Percentiles rank a stretch among this genome's conserved stretches.
phyloP scores from a whole-genome alignment of 2,888 invertebrate genomes.

The Lasioglossum lativentre region DNA sequence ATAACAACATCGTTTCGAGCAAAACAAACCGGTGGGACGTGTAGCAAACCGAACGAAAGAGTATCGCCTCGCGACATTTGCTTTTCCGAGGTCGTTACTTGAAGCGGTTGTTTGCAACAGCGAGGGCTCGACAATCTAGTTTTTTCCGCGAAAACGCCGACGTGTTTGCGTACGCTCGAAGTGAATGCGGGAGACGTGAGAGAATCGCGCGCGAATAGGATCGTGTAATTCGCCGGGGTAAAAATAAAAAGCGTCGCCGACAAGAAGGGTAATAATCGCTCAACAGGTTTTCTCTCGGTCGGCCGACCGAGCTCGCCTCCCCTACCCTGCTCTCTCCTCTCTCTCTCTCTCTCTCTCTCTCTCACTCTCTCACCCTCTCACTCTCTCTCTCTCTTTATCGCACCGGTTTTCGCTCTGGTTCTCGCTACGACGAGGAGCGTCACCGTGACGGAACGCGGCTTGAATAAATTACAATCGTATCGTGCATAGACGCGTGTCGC shows the following conservation, averaged over 20 bases:
- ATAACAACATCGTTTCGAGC: not conserved
- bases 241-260: constrained; percentile 12
- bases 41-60: not conserved
- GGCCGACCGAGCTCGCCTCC: constrained; percentile 34
- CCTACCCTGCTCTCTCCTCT: not conserved
- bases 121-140: not conserved
- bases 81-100: not conserved
- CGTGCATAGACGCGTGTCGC: constrained; percentile 26
- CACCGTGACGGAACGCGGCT: constrained; percentile 48
- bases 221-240: constrained; percentile 13
- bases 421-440: not conserved
- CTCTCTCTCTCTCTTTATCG: not conserved
- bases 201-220: not conserved
- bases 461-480: constrained; percentile 66
- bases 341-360: not conserved
- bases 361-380: not conserved
- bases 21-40: not conserved
- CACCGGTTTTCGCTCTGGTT: constrained; percentile 8
- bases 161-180: not conserved
- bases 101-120: not conserved
- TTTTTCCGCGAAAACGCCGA: not conserved
- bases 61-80: not conserved
- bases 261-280: constrained; percentile 60
- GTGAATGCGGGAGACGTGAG: not conserved
- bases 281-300: constrained; percentile 65